Evolutionary conservation across 2,888 invertebrate genomes (phyloP).

Genomic region (Adela reaumurella): DNA sequence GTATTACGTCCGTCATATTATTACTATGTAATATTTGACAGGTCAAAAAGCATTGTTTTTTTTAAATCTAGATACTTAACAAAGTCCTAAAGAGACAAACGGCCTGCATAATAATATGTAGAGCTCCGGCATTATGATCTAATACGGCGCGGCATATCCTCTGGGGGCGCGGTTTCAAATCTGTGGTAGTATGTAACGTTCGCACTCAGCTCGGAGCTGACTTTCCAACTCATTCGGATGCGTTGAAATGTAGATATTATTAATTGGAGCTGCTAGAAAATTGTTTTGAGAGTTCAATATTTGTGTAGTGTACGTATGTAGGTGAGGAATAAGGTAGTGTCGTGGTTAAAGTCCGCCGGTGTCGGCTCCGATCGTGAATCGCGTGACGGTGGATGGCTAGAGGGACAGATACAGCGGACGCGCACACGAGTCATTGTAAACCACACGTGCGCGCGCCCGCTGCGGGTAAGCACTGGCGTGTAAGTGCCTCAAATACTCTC

Average conservation of each 20-base stretch:
- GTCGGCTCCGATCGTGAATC: not conserved
- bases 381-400: not conserved
- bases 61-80: too few relatives aligned
- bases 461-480: slow-evolving; percentile 45
- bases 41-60: too few relatives aligned
- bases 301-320: not conserved
- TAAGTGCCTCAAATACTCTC: slow-evolving; percentile 51
- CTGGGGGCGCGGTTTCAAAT: too few relatives aligned
- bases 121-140: too few relatives aligned
- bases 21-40: too few relatives aligned
- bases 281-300: not conserved
- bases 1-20: too few relatives aligned
- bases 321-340: not conserved
- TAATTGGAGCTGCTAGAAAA: not conserved
- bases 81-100: too few relatives aligned
- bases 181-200: too few relatives aligned
- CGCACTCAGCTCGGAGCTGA: not conserved
- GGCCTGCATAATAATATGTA: too few relatives aligned
- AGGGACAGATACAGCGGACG: not conserved
- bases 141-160: too few relatives aligned
- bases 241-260: not conserved
- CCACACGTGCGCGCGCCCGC: not conserved
- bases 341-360: not conserved
- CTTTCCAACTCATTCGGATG: not conserved
- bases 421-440: not conserved